A percentile compares a stretch with the other conserved stretches of the same genome.
Evolutionary conservation across 2,888 invertebrate species (phyloP).

Genomic region (Megalurothrips usitatus): DNA sequence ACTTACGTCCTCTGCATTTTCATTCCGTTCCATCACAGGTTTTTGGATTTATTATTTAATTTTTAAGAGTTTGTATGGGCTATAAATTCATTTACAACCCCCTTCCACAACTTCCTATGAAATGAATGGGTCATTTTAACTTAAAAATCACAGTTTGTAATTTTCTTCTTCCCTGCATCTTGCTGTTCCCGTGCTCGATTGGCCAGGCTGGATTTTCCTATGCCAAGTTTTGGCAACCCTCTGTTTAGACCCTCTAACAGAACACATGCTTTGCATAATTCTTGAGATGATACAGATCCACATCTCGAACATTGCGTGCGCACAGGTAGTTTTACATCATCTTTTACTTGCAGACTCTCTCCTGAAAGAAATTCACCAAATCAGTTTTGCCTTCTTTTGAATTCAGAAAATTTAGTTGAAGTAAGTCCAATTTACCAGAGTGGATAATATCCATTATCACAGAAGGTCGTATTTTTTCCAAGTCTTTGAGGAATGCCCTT

Average conservation of each 20-base stretch:
- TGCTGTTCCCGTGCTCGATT: constrained; percentile 56
- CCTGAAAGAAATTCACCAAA: constrained; percentile 52
- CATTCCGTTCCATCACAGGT: background rate
- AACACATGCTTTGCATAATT: constrained; percentile 94
- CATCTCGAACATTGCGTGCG: constrained; percentile 78
- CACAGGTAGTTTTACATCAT: constrained; percentile 73
- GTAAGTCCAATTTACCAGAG: constrained; percentile 57
- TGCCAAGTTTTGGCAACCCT: constrained; percentile 85
- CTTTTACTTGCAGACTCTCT: constrained; percentile 78
- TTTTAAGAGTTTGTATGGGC: background rate
- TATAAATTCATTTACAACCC: background rate
- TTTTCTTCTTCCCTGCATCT: constrained; percentile 42
- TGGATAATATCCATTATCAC: constrained; percentile 91
- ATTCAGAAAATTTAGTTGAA: background rate
- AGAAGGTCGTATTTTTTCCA: constrained; percentile 88
- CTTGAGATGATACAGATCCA: constrained; percentile 87
- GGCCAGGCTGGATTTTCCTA: constrained; percentile 80
- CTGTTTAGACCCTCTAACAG: constrained; percentile 91
- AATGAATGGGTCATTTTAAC: background rate
- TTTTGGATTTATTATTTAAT: background rate
- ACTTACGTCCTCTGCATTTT: background rate
- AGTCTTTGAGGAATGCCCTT: constrained; percentile 83
- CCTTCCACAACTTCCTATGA: background rate
- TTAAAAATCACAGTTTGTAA: constrained; percentile 16
- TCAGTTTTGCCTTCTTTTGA: background rate